A percentile compares a stretch with the other conserved stretches of the same genome.
phyloP scores from a whole-genome alignment of 2,113 vertebrate genomes.

The Megatriorchis doriae region DNA sequence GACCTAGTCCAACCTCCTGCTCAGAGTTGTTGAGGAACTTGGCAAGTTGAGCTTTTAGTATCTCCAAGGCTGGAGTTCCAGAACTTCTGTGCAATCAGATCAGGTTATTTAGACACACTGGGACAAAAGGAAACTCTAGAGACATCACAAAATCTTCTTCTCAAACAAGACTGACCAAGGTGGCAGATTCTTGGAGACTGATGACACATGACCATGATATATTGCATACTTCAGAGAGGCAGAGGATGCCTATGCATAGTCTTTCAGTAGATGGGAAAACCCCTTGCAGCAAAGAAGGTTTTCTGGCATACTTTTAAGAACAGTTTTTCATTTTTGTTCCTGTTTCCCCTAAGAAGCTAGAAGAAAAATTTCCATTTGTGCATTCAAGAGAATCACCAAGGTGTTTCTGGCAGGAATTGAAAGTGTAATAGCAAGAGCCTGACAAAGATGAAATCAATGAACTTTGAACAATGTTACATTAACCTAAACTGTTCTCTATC shows the following conservation, averaged over 20 bases:
- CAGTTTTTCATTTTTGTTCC: neutral
- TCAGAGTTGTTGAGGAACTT: neutral
- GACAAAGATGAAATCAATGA: neutral
- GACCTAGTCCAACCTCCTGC: neutral
- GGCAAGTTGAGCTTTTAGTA: neutral
- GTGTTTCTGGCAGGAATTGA: neutral
- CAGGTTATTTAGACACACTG: neutral
- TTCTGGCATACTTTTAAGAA: neutral
- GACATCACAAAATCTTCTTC: neutral
- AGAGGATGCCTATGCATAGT: neutral
- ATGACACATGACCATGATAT: neutral
- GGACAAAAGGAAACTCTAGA: neutral
- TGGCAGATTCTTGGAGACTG: constrained; percentile 29
- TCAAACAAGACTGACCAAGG: neutral
- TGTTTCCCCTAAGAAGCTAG: neutral
- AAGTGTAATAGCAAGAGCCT: neutral
- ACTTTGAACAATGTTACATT: neutral
- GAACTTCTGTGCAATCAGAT: neutral
- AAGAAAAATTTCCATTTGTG: neutral
- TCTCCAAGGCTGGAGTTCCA: neutral
- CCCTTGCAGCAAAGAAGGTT: neutral
- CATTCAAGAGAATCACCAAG: neutral
- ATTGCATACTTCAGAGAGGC: neutral
- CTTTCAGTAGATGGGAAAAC: neutral
- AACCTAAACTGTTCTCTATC: constrained; percentile 45